Evolutionary conservation across 2,113 vertebrate species (phyloP), one percentile per base, ranked within the genome.

Genomic region (Tachycineta bicolor): DNA sequence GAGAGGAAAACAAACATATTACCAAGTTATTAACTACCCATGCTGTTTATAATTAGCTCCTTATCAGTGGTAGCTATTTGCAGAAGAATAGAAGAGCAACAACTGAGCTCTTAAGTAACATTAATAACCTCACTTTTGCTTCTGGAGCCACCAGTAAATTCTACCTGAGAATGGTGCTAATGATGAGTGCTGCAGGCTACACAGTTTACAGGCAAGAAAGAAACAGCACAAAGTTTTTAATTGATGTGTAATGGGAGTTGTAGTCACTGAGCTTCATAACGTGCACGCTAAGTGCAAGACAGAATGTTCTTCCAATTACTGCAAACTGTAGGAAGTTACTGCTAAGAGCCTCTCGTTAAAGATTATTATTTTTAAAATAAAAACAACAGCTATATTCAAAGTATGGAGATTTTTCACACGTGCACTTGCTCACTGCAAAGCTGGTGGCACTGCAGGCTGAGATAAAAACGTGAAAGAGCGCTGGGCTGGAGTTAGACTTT

Each of bases 1-100:
- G 96, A 97, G 94, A 97, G 86, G 89, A 97, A 97, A 97, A 95
- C 93, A 98, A 97, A 98, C 94, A 97, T 96, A 97, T 95, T 95
- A 96, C 86, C 59, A 81, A 95, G 94, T 96, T 97, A 98, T 97
- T 97, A 98, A 96, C 97, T 97, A 96, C 91, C 94, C 95, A 93
- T 95, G 93, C 81, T 96, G 83, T 96, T 97, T 96, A 97, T 97
- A 98, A 97, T 97, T 97, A 97, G 95, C 94, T 97, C 94, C 94
- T 97, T 97, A 97, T 97, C 94, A 94, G 94, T 93, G 84, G 94
- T 94, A 97, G 94, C 91, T 97, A 96, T 97, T 97, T 97, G 94
- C 92, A 96, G 96, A 96, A 95, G 90, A 94, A 71, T 47, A 95
- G 77, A 93, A 95, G 55, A 94, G 96, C 77, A 94, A 91, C 84